Evolutionary conservation across 2,113 vertebrate genomes (phyloP).

Genomic region (Zapus hudsonius): DNA sequence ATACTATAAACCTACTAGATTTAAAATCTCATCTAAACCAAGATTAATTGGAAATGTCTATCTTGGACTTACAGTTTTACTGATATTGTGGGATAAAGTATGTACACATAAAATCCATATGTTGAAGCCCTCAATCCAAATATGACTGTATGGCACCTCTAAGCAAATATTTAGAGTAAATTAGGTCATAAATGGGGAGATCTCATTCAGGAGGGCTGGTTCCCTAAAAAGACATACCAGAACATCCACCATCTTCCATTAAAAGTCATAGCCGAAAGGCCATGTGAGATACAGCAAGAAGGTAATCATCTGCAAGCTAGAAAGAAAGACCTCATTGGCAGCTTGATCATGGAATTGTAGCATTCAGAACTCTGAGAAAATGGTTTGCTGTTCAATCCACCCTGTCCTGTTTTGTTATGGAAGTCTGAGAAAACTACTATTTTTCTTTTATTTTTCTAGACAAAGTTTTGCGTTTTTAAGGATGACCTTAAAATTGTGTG

Average conservation of each 20-base stretch:
- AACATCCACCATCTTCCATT: not conserved
- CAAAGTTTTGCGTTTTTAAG: not conserved
- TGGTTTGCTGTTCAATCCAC: not conserved
- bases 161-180: not conserved
- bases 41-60: not conserved
- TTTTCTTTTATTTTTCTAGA: not conserved
- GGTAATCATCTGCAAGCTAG: not conserved
- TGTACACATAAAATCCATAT: not conserved
- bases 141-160: not conserved
- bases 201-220: not conserved
- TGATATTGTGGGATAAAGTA: not conserved
- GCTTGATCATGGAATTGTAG: not conserved
- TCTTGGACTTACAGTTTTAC: not conserved
- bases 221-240: not conserved
- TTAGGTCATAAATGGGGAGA: not conserved
- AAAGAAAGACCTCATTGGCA: not conserved
- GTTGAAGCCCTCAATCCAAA: not conserved
- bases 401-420: not conserved
- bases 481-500: not conserved
- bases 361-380: not conserved
- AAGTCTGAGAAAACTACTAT: not conserved
- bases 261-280: not conserved
- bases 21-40: slow-evolving; percentile 32
- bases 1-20: not conserved
- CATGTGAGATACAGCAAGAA: not conserved